Base-by-base conservation (phyloP, 2,797 vertebrate species). In the Fistularia tabacaria region DNA sequence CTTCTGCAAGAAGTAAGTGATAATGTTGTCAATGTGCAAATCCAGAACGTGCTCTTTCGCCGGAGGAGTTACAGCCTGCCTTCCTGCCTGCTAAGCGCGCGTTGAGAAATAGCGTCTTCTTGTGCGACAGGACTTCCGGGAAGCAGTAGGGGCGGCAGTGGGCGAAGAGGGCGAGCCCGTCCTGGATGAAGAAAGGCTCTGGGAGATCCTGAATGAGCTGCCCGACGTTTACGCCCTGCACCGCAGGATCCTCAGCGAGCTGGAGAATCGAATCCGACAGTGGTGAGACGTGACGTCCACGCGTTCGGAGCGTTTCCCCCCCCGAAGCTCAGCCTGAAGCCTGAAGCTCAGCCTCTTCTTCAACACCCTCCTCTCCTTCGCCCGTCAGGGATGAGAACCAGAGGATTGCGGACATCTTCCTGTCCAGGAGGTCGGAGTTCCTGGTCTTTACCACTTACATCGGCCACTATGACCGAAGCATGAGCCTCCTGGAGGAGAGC, bases 361-460 rank as follows among this genome's bases (percentile, higher is more conserved):
- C 38, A 38, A 7, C n/a, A 51, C 54, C 49, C 39, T 9, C 39
- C n/a, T 54, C 42, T 49, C 8, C 64, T 47, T 64, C 41, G 48
- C 40, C 43, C 14, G n/a, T 56, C 51, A 92, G 97, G 95, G 93
- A 96, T 11, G 90, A 93, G 71, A 89, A 89, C 44, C 94, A 93
- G 86, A 92, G 89, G 69, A 93, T 99, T 66, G 94, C 95, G 10
- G 94, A 95, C 48, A 69, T 96, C 76, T 92, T 98, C 81, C 80
- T 98, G 72, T 89, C 90, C 65, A 91, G 89, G 60, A 94, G 89
- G 82, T 87, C 90, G 50, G 91, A 89, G 63, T 93, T 99, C 69
- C 81, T 91, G 67, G 85, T 94, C 68, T 97, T 97, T 12, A 91
- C 90, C 10, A 77, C 91, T 36, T 97, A 93, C 55, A 94, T 99